Evolutionary conservation across 2,888 invertebrate genomes (phyloP).

Genomic region (Pachymerium ferrugineum): DNA sequence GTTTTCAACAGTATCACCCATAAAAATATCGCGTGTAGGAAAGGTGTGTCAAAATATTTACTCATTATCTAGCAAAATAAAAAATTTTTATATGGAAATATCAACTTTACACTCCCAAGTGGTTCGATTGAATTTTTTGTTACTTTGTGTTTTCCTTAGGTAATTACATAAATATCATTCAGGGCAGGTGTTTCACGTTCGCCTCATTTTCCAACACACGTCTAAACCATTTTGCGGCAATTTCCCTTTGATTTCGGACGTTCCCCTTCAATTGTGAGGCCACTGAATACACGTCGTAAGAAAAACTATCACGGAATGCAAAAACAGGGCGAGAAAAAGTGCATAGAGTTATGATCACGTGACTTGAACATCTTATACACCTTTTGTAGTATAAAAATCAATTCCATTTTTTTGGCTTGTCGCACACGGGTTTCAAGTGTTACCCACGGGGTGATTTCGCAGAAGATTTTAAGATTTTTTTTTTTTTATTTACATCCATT

Average conservation of each 20-base stretch:
- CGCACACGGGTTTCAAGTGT: not conserved
- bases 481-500: conserved; percentile 9
- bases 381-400: conserved; percentile 15
- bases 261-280: not conserved
- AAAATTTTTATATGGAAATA: not conserved
- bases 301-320: not conserved
- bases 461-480: not conserved
- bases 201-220: too few relatives aligned
- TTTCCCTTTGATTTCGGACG: not conserved
- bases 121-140: not conserved
- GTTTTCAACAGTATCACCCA: too few relatives aligned
- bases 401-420: not conserved
- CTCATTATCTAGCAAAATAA: too few relatives aligned
- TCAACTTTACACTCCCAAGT: too few relatives aligned
- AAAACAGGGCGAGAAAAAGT: not conserved
- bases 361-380: not conserved
- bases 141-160: not conserved
- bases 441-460: not conserved
- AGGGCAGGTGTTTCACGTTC: not conserved
- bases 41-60: too few relatives aligned
- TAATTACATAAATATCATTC: not conserved
- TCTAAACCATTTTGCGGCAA: not conserved
- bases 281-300: too few relatives aligned
- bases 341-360: not conserved
- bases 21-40: too few relatives aligned